phyloP scores from a whole-genome alignment of 2,113 vertebrate genomes.

The Eurystomus gularis region DNA sequence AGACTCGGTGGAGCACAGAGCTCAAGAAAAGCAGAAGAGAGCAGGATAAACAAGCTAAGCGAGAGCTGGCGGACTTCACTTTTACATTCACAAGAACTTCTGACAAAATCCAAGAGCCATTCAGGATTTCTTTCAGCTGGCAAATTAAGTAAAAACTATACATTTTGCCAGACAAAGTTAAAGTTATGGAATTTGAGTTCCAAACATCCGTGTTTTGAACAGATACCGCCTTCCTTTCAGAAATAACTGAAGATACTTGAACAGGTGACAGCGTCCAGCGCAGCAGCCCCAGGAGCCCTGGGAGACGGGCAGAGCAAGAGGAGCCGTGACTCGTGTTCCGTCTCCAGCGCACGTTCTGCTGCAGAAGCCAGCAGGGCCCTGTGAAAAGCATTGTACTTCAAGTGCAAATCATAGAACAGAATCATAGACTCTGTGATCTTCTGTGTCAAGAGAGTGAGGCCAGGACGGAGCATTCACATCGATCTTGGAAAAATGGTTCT shows the following conservation, averaged over 20 bases:
- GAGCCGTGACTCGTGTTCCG: accelerated
- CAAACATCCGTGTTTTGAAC: background rate
- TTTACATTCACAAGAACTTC: background rate
- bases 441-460: background rate
- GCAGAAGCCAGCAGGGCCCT: background rate
- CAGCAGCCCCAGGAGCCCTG: no score
- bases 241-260: background rate
- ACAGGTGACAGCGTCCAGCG: accelerated
- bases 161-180: background rate
- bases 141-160: background rate
- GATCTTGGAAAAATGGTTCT: background rate
- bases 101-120: background rate
- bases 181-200: background rate
- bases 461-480: background rate
- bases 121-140: background rate
- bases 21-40: background rate
- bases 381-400: background rate
- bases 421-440: background rate
- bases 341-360: accelerated
- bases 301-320: accelerated
- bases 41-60: background rate
- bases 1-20: background rate
- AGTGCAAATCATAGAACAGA: no score
- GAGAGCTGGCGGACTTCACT: background rate
- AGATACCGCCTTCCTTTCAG: no score